Conservation (phyloP, 2,888 invertebrate genomes). For the Diaperis boleti region DNA sequence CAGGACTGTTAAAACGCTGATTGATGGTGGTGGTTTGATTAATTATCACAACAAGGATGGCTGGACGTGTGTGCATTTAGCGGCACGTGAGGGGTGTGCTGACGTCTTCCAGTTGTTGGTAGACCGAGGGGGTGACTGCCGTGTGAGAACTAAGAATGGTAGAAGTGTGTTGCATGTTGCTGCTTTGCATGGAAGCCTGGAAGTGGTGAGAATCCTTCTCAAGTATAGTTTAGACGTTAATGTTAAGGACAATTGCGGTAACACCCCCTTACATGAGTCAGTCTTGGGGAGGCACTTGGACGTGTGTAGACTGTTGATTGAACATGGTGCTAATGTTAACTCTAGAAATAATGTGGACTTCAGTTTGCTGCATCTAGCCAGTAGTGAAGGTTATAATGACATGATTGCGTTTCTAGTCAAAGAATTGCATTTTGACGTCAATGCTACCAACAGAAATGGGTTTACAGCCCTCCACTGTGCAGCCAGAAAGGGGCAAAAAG, state of each 20-base stretch:
- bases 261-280: slow-evolving; percentile 73
- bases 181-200: slow-evolving; percentile 63
- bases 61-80: slow-evolving; percentile 74
- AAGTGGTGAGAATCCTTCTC: slow-evolving; percentile 54
- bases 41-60: slow-evolving; percentile 74
- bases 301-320: slow-evolving; percentile 63
- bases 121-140: slow-evolving; percentile 59
- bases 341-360: slow-evolving; percentile 66
- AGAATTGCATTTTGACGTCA: slow-evolving; percentile 64
- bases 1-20: slow-evolving; percentile 65
- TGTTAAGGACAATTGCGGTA: slow-evolving; percentile 70
- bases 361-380: slow-evolving; percentile 69
- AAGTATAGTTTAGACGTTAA: slow-evolving; percentile 59
- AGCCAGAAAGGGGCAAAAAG: slow-evolving; percentile 64
- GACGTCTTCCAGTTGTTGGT: slow-evolving; percentile 66
- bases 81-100: slow-evolving; percentile 69
- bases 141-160: slow-evolving; percentile 70
- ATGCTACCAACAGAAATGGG: slow-evolving; percentile 61
- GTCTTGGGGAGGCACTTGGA: slow-evolving; percentile 66
- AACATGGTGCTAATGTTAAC: slow-evolving; percentile 60
- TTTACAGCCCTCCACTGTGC: slow-evolving; percentile 70
- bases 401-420: slow-evolving; percentile 66
- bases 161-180: slow-evolving; percentile 73
- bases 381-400: slow-evolving; percentile 66
- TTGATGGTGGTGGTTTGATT: slow-evolving; percentile 67